Evolutionary conservation across 2,888 invertebrate species (phyloP), one percentile per base, ranked within the genome.

Genomic region (Deroplatys truncata): DNA sequence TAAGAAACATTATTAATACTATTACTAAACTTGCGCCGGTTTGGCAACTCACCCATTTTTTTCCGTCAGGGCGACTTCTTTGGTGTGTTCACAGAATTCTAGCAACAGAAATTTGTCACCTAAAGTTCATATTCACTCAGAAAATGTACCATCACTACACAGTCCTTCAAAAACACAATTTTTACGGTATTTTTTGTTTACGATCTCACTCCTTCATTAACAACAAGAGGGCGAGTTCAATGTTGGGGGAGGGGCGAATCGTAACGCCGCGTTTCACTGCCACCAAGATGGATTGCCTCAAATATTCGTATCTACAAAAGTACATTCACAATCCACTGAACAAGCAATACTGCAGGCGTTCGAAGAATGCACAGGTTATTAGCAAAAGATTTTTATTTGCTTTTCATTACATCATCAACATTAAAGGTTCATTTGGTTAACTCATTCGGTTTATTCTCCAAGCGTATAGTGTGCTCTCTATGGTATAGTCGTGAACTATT

Each of bases 211-310:
- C 35, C 43, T 72, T 15, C 82, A 89, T 87, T 88, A 89, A 86
- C 89, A 90, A 88, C 89, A 88, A 90, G 88, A 89, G 90, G 91
- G 90, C 90, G 90, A 90, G 89, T 89, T 89, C 88, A 84, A 89
- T 87, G 83, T 83, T 87, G 90, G 91, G 90, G 85, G 91, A 90
- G 91, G 91, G 83, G 91, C 91, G 85, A 87, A 87, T 87, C 82
- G 16, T 87, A 72, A 72, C 56, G 56, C 56, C 56, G 20, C 56
- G 20, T 72, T 20, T 72, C 84, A 84, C 84, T 29, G 29, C 28
- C 29, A 84, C 84, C 28, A 31, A 29, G 29, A 84, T 84, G 28
- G 16, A 31, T 28, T 29, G 29, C 28, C 28, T 16, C 16, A 31
- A 28, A 84, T 28, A 83, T 83, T 29, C 7, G 2, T 13, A 84